Conservation (phyloP, 2,113 vertebrate species). For the Boulengeromyrus knoepffleri region DNA sequence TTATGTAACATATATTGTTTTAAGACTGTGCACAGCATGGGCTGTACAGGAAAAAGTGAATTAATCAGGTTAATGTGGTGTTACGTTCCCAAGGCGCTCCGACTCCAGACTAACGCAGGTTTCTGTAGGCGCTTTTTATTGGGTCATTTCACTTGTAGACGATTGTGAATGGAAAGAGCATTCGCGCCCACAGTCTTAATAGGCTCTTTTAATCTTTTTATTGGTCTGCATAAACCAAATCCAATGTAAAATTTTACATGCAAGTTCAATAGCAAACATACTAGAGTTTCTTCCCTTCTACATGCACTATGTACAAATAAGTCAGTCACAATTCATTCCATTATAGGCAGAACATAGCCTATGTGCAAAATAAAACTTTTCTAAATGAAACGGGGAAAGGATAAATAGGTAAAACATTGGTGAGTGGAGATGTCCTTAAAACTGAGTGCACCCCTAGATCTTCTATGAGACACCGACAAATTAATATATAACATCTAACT, state of each 20-base stretch:
- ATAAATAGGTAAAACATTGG: neutral
- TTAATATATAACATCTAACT: neutral
- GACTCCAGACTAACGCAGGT: neutral
- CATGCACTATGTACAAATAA: slow-evolving; percentile 65
- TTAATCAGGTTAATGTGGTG: neutral
- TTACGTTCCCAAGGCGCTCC: neutral
- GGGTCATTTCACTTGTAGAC: neutral
- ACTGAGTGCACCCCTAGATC: slow-evolving; percentile 5
- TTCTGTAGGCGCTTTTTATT: neutral
- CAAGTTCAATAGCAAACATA: slow-evolving; percentile 70
- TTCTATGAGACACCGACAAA: neutral
- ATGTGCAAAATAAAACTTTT: neutral
- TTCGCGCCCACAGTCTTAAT: neutral
- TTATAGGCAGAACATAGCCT: slow-evolving; percentile 38
- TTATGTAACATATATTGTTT: neutral
- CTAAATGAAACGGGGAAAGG: neutral
- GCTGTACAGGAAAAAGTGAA: neutral
- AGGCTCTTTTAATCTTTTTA: slow-evolving; percentile 44
- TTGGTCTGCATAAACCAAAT: slow-evolving; percentile 57
- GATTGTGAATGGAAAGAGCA: neutral
- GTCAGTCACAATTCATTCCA: slow-evolving; percentile 48
- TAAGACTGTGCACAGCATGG: neutral
- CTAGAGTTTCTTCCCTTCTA: slow-evolving; percentile 44
- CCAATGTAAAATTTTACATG: slow-evolving; percentile 77
- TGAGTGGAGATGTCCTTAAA: neutral